Evolutionary conservation across 2,113 vertebrate species (phyloP), one percentile per base, ranked within the genome.

Genomic region (Panthera tigris): DNA sequence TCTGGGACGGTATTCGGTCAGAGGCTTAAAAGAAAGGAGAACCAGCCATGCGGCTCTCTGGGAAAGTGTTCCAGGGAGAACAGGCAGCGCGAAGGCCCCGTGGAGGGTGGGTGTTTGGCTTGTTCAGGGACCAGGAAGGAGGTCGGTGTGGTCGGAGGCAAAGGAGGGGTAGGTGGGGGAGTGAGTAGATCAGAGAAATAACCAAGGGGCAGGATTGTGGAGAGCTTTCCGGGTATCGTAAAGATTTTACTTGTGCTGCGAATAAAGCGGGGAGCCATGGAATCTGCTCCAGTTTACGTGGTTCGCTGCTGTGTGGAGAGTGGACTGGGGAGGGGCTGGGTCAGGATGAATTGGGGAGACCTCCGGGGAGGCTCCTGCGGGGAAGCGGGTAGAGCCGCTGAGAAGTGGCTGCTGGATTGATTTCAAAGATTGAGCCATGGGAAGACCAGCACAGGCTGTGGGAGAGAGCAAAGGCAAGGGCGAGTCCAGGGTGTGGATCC

Each of bases 121-220:
- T 63, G 11, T 93, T 88, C 16, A 7, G 5, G 45, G 76, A n/a
- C 16, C 69, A 84, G 68, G 61, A 95, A 82, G 76, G 68, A 91
- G 65, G 3, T 69, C 55, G 1, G 16, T 74, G 18, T 65, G 45
- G 14, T 3, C 1, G 23, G 61, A 78, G 48, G 29, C 19, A 21
- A 65, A 48, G 4, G 11, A 57, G 23, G 71, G 39, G 39, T 45
- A 14, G 39, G 14, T 41, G 74, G 41, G 14, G 1, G 41, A 27
- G 66, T 29, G 71, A 82, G 55, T 13, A 48, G 57, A 52, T 45
- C 66, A 76, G 55, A 74, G 18, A 16, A 29, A 9, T 15, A 48
- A 2, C 83, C 10, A n/a, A 83, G 41, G 50, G 31, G 16, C 78
- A 11, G 18, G 52, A 27, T 0, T 1, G 3, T 27, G 11, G 19